Evolutionary conservation across 2,797 vertebrate species (phyloP).

Genomic region (Karalla daura): DNA sequence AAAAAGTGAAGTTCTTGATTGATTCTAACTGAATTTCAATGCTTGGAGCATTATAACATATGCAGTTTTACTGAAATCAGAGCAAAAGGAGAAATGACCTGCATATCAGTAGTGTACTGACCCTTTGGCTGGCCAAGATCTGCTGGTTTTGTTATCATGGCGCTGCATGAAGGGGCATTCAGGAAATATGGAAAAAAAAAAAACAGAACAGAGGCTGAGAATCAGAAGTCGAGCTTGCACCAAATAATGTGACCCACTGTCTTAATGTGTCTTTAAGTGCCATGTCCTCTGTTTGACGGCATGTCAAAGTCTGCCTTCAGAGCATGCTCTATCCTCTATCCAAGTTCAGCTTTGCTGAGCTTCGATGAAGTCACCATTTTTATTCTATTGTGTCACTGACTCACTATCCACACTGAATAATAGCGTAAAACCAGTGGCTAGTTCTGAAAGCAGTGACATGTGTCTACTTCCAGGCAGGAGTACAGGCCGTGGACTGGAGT

Average conservation of each 20-base stretch:
- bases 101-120: background rate
- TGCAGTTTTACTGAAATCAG: background rate
- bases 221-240: too few relatives aligned
- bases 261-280: background rate
- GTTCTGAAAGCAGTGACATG: background rate
- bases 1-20: background rate
- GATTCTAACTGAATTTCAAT: background rate
- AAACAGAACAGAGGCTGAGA: background rate
- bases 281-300: too few relatives aligned
- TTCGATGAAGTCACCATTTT: too few relatives aligned
- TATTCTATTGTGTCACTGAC: too few relatives aligned
- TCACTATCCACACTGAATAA: background rate
- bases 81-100: background rate
- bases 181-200: background rate
- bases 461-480: slow-evolving; percentile 85
- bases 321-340: too few relatives aligned
- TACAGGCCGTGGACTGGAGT: slow-evolving; percentile 90
- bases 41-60: background rate
- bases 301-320: too few relatives aligned
- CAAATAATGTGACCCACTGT: too few relatives aligned
- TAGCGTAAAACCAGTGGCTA: background rate
- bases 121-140: background rate
- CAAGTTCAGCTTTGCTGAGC: too few relatives aligned
- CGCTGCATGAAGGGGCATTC: background rate
- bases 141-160: background rate